Percentiles rank a stretch among this genome's conserved stretches.
Conservation (phyloP, 2,113 vertebrate genomes). For the Ovibos moschatus region DNA sequence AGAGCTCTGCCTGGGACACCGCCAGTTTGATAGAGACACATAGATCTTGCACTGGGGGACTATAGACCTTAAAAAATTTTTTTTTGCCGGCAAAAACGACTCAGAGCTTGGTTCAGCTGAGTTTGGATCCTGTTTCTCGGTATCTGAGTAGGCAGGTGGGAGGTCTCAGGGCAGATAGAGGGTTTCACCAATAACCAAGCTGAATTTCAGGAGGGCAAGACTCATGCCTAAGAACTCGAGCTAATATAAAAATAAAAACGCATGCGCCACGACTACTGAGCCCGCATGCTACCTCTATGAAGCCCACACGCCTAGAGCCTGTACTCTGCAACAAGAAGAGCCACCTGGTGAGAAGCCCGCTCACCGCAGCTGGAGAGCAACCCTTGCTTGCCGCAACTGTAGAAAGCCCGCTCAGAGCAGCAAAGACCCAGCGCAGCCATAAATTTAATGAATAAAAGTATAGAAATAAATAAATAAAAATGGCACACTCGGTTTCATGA, state of each 20-base stretch:
- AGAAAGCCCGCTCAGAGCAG: rapidly evolving
- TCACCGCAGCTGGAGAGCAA: background rate
- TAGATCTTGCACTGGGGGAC: background rate
- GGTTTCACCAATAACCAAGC: background rate
- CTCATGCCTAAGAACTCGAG: background rate
- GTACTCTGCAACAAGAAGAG: background rate
- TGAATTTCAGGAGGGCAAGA: background rate
- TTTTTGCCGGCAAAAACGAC: background rate
- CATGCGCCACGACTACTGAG: background rate
- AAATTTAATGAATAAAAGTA: background rate
- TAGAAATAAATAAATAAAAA: background rate
- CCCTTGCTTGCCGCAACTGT: background rate
- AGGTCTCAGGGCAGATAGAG: background rate
- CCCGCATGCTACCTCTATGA: background rate
- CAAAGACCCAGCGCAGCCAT: background rate
- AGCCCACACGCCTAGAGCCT: background rate
- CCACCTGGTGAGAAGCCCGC: background rate
- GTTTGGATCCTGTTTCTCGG: background rate
- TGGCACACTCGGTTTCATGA: background rate
- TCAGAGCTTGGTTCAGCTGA: background rate
- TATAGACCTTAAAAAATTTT: background rate
- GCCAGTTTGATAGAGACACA: background rate
- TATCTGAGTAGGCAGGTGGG: background rate
- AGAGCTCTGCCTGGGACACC: background rate
- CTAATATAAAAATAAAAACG: background rate